Conservation (phyloP, 1,140 invertebrate species). For the Antheraea pernyi region DNA sequence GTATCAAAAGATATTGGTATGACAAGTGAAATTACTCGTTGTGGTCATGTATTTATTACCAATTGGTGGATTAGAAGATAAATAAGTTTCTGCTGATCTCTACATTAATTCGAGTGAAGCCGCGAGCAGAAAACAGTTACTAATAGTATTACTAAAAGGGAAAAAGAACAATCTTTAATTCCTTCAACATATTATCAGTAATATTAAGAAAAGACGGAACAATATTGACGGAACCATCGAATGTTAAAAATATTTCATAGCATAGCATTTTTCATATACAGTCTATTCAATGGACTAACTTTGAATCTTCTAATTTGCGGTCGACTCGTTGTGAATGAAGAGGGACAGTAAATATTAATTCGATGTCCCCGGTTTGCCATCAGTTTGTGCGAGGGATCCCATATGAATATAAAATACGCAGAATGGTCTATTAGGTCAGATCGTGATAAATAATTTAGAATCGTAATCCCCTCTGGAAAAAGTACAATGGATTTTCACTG, state of each 20-base stretch:
- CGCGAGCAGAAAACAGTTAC: too few relatives aligned
- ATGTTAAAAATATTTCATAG: not conserved
- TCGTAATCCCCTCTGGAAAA: not conserved
- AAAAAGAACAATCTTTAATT: too few relatives aligned
- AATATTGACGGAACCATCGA: not conserved
- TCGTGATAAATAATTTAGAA: slow-evolving; percentile 10
- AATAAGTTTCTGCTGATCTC: too few relatives aligned
- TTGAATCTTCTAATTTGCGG: slow-evolving; percentile 26
- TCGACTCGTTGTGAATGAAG: slow-evolving; percentile 22
- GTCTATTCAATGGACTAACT: not conserved
- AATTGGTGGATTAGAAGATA: too few relatives aligned
- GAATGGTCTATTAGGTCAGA: slow-evolving; percentile 10
- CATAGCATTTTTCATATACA: not conserved
- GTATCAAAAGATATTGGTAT: too few relatives aligned
- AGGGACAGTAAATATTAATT: slow-evolving; percentile 26
- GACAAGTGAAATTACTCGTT: too few relatives aligned
- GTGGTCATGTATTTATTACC: too few relatives aligned
- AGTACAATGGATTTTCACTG: too few relatives aligned
- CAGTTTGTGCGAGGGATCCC: slow-evolving; percentile 8
- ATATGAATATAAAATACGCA: slow-evolving; percentile 24
- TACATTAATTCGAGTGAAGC: too few relatives aligned
- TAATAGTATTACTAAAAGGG: not conserved
- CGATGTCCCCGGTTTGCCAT: slow-evolving; percentile 20
- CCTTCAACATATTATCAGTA: not conserved
- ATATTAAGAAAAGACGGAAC: not conserved